Evolutionary conservation across 1,140 invertebrate species (phyloP).

Genomic region (Tetramorium simillimum): DNA sequence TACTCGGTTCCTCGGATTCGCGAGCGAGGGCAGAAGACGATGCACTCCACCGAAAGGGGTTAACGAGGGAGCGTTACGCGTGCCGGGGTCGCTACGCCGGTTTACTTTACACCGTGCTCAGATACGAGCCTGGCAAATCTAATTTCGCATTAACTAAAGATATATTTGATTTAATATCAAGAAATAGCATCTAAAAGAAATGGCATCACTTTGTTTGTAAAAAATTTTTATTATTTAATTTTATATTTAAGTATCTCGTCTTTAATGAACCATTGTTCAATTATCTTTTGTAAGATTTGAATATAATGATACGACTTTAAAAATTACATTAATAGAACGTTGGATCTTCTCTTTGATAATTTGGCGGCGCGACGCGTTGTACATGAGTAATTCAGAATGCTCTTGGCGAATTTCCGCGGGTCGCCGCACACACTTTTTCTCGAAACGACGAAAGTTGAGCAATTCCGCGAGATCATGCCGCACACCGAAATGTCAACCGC

Average conservation of each 20-base stretch:
- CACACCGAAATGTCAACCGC: slow-evolving; percentile 82
- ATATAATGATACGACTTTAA: background rate
- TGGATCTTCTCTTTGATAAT: background rate
- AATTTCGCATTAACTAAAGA: slow-evolving; percentile 16
- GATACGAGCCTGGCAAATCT: slow-evolving; percentile 23
- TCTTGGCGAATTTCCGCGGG: slow-evolving; percentile 57
- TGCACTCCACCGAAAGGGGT: slow-evolving; percentile 69
- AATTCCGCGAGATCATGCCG: slow-evolving; percentile 75
- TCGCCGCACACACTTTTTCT: slow-evolving; percentile 53
- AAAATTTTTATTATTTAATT: background rate
- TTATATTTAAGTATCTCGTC: background rate
- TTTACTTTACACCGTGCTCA: slow-evolving; percentile 33
- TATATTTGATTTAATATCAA: slow-evolving; percentile 7
- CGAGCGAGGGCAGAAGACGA: slow-evolving; percentile 64
- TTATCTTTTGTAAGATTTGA: background rate
- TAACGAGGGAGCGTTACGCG: slow-evolving; percentile 70
- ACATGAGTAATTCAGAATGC: slow-evolving; percentile 72
- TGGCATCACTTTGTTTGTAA: background rate
- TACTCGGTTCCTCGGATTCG: slow-evolving; percentile 81
- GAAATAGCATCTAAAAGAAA: background rate
- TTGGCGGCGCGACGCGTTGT: background rate
- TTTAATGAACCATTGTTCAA: background rate
- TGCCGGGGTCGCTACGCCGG: slow-evolving; percentile 39
- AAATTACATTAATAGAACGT: slow-evolving; percentile 15
- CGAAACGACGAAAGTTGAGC: slow-evolving; percentile 79